Evolutionary conservation across 2,113 vertebrate genomes (phyloP), one percentile per base, ranked within the genome.

Genomic region (Hypocryptadius cinnamomeus): DNA sequence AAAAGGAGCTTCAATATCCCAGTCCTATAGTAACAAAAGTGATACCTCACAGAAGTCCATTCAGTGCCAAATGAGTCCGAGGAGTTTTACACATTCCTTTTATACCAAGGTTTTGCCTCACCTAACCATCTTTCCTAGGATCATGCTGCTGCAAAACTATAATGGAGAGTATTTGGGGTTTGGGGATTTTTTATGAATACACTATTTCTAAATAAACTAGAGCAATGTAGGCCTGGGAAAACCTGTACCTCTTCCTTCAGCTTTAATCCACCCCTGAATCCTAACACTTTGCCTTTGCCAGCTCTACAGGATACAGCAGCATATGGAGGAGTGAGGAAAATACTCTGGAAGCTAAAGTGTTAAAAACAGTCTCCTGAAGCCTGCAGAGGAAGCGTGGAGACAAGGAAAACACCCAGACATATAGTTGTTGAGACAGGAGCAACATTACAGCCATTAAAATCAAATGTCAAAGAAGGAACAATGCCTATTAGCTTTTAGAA

Each of bases 401-500:
- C 91, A 92, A 93, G 74, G 37, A 88, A 94, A 96, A 87, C 71
- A 85, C 84, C 9, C 71, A 95, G 96, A 97, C 84, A 30, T 91
- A 91, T 51, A 94, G 85, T 76, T 94, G 76, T 92, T 94, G 79
- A 97, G 95, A 97, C 92, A 94, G 94, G 79, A 96, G 83, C 93
- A 96, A 96, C 88, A 95, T 96, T 95, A 96, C 91, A 97, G 90
- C 94, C 95, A 96, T 97, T 97, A 96, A 95, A 96, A 97, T 97
- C 96, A 97, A 96, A 97, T 88, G 96, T 96, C 96, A 97, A 39
- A 90, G 93, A 91, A 95, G 72, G 73, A 94, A 80, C 88, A 92
- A 80, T 95, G 95, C 94, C 96, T 94, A 94, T 96, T 96, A 97
- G 84, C 96, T 96, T 95, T 94, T 89, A 92, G 90, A 96, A 94